A percentile compares a stretch with the other conserved stretches of the same genome.
Conservation (phyloP, 2,113 vertebrate genomes). For the Gracilinanus agilis region DNA sequence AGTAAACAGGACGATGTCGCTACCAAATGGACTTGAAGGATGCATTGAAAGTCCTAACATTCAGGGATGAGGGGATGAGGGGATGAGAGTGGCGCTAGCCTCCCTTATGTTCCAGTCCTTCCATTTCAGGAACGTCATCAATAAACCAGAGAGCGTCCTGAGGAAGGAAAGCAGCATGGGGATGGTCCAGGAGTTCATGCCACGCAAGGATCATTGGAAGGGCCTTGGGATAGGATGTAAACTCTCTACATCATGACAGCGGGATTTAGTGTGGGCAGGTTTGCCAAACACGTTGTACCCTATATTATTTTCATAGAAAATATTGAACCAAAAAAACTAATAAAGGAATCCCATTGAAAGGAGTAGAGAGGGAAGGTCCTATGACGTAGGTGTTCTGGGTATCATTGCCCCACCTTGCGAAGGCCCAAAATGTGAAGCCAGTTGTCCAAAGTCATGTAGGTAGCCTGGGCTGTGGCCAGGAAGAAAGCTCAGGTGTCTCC, state of each 20-base stretch:
- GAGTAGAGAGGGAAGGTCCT: too few species aligned
- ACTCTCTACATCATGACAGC: background rate
- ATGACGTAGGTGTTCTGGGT: background rate
- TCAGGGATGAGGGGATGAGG: background rate
- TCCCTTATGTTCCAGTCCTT: background rate
- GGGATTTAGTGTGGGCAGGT: too few species aligned
- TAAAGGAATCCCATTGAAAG: too few species aligned
- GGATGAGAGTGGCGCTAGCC: background rate
- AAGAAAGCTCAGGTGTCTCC: background rate
- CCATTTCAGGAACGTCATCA: background rate
- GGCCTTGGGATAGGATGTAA: background rate
- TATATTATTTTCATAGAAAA: background rate
- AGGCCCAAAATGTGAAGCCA: background rate
- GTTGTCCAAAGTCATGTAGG: background rate
- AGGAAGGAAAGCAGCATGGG: background rate
- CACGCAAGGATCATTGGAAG: background rate
- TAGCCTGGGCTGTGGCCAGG: background rate
- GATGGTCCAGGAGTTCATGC: background rate
- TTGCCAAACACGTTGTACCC: background rate
- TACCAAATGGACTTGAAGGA: background rate
- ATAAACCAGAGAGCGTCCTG: background rate
- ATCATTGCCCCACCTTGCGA: background rate
- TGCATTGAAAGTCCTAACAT: background rate
- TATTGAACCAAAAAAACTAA: too few species aligned
- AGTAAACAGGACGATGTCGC: background rate